Percentiles rank a stretch among this genome's conserved stretches.
Conservation (phyloP, 2,797 vertebrate genomes). For the Smutsia temminckii region DNA sequence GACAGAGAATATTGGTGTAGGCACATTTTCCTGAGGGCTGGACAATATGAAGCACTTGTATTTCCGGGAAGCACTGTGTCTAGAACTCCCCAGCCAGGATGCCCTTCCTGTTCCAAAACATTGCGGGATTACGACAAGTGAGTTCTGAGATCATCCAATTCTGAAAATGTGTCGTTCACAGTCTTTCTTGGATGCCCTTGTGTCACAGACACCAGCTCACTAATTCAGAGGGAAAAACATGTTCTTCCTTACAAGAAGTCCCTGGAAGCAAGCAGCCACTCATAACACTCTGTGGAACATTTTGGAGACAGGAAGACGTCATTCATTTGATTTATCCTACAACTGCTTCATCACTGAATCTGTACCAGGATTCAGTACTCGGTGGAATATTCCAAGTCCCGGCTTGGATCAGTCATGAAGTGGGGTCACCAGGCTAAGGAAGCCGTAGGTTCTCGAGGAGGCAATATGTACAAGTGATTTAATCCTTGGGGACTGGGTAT, state of each 20-base stretch:
- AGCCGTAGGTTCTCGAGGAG: not conserved
- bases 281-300: not conserved
- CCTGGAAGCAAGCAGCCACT: not conserved
- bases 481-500: not conserved
- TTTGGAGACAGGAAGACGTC: not conserved
- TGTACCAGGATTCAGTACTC: not conserved
- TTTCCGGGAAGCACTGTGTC: not conserved
- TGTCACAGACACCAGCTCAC: not conserved
- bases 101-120: not conserved
- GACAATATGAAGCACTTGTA: not conserved
- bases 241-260: not conserved
- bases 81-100: not conserved
- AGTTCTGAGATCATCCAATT: not conserved
- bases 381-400: not conserved
- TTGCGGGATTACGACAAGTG: not conserved
- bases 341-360: not conserved
- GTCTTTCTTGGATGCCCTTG: not conserved
- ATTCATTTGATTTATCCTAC: not conserved
- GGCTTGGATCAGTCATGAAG: not conserved
- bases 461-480: not conserved
- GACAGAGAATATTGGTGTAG: not conserved
- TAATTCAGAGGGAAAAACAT: not conserved
- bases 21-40: not conserved
- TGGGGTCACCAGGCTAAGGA: not conserved
- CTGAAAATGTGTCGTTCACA: not conserved